Base-by-base conservation (phyloP, 2,113 vertebrate species). In the Cinclus mexicanus region DNA sequence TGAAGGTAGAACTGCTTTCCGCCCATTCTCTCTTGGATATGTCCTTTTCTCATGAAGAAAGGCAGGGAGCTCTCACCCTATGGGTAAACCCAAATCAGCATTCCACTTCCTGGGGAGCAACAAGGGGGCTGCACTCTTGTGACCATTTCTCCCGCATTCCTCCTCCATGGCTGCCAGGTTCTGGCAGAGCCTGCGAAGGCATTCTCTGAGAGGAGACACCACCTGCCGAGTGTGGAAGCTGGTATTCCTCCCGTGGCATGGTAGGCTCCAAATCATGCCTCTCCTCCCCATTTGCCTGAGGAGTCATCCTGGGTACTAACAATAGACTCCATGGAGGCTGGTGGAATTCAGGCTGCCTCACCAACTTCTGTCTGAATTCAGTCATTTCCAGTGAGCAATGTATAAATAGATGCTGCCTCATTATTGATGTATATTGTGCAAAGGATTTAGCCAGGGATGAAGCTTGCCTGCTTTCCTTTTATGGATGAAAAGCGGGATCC, bases 361-460 rank as follows among this genome's bases (percentile, higher is more conserved):
- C 56, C 29, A 61, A 19, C 67, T 93, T 84, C 44, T 93, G 85
- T 49, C 42, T 81, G 55, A 90, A 93, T 84, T 83, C 88, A 96
- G 80, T 87, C 70, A 64, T 65, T 94, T 94, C 79, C 91, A 94
- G 46, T 10, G 35, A 95, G 93, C 74, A 78, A 75, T 53, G 42
- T 93, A 94, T 91, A 94, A 90, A 96, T 93, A 91, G 79, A 72
- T 77, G 75, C 60, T 63, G 68, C 80, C 85, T 95, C 80, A 24
- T 79, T 94, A 92, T 86, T 75, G 93, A 92, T 86, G 83, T 61
- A 93, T 65, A 82, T 82, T 67, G 67, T 89, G 87, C 81, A 64
- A 71, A 87, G 56, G 29, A 37, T 85, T 94, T 93, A 90, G 92
- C 93, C 13, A 10, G 68, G 67, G 69, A 90, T 76, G 71, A 83